phyloP scores from a whole-genome alignment of 2,888 invertebrate species.

The Parnassius orleans region DNA sequence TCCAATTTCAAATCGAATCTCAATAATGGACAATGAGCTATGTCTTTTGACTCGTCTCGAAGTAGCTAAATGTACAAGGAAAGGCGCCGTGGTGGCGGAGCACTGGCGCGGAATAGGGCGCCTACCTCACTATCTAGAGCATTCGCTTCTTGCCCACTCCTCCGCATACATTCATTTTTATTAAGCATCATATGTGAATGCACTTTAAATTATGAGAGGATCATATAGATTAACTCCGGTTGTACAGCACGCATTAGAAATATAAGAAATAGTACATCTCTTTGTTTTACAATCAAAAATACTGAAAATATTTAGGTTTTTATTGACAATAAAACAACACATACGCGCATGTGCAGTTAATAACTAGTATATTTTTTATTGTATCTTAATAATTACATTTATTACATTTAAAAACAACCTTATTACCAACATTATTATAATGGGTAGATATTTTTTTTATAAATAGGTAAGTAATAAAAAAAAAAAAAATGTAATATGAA shows the following conservation, averaged over 20 bases:
- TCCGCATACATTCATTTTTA: constrained; percentile 11
- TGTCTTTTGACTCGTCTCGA: not conserved
- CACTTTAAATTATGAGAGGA: constrained; percentile 9
- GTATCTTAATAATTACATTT: too few relatives aligned
- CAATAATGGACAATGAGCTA: not conserved
- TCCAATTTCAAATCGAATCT: not conserved
- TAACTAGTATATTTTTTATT: too few relatives aligned
- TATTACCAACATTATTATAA: too few relatives aligned
- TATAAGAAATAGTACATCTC: too few relatives aligned
- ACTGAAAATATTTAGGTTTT: too few relatives aligned
- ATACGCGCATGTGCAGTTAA: too few relatives aligned
- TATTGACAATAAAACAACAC: too few relatives aligned
- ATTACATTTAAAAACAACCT: too few relatives aligned
- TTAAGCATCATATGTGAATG: constrained; percentile 10
- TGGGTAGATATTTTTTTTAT: too few relatives aligned
- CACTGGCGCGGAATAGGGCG: constrained; percentile 26
- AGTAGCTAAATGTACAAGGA: constrained; percentile 16
- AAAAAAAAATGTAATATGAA: too few relatives aligned
- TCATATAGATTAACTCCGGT: not conserved
- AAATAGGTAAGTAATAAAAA: too few relatives aligned
- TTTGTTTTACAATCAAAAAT: too few relatives aligned
- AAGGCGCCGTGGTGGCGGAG: constrained; percentile 19
- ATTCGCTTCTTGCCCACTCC: constrained; percentile 7
- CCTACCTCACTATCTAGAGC: constrained; percentile 26
- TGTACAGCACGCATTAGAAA: not conserved